These are phyloP conservation scores for Pachyseris speciosa DNA, from an alignment of 64 coral and sea anemone genomes.

Conservation along the genomic window DNA sequence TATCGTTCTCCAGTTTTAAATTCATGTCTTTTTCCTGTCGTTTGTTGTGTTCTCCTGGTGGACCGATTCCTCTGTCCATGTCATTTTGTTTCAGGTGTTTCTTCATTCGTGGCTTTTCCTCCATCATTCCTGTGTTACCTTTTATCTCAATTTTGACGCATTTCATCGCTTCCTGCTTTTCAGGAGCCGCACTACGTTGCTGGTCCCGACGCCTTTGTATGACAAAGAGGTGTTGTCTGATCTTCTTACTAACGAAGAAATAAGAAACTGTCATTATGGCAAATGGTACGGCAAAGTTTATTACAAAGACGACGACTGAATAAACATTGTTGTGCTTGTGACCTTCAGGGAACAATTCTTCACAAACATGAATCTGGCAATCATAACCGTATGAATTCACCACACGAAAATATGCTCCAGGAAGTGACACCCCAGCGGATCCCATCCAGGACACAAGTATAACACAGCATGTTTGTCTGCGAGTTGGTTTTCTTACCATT, in stretches of 20 bases:
- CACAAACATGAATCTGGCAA: neutral
- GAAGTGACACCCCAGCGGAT: slow-evolving; percentile 27
- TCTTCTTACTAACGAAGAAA: slow-evolving; percentile 42
- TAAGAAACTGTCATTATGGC: slow-evolving; percentile 70
- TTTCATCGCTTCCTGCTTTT: neutral
- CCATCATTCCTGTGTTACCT: neutral
- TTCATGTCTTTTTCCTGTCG: neutral
- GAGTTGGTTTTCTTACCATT: slow-evolving; percentile 1
- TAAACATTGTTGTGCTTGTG: slow-evolving; percentile 8
- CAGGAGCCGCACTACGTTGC: neutral
- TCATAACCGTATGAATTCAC: slow-evolving; percentile 32
- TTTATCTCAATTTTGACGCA: neutral
- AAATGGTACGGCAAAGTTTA: slow-evolving; percentile 64
- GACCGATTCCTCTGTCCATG: neutral
- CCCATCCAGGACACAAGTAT: slow-evolving; percentile 54
- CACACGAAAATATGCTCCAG: slow-evolving; percentile 6
- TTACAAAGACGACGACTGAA: slow-evolving; percentile 43
- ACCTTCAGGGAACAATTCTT: slow-evolving; percentile 35
- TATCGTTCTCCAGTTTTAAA: slow-evolving; percentile 31
- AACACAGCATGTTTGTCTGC: neutral
- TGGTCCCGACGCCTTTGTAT: neutral
- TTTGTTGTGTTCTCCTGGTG: neutral
- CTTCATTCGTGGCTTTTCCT: neutral
- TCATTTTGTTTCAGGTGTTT: neutral
- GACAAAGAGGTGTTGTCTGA: slow-evolving; percentile 58